These are phyloP conservation scores for Parazoanthus darwini DNA, from an alignment of 92 coral and sea anemone species.

Conservation along the genomic window DNA sequence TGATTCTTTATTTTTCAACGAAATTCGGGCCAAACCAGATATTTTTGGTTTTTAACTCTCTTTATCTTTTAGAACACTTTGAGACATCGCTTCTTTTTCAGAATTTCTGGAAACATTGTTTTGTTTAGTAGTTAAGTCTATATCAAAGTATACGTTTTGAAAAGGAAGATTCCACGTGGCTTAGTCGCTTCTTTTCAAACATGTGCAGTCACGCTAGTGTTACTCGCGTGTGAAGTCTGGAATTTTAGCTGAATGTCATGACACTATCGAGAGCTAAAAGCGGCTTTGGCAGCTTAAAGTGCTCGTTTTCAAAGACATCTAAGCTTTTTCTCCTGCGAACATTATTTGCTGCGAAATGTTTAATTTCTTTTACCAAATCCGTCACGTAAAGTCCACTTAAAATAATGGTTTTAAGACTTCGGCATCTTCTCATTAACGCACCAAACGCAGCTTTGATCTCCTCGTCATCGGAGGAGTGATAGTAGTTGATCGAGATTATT, in stretches of 20 bases:
- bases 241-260: constrained; percentile 30
- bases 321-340: constrained; percentile 5
- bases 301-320: constrained; percentile 43
- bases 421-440: constrained; percentile 52
- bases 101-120: no score
- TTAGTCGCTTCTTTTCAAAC: background rate
- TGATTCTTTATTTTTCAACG: no score
- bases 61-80: no score
- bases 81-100: no score
- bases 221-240: background rate
- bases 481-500: constrained; percentile 57
- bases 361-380: constrained; percentile 52
- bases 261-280: constrained; percentile 41
- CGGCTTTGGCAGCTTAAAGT: constrained; percentile 47
- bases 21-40: no score
- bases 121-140: background rate
- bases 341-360: constrained; percentile 23
- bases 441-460: constrained; percentile 64
- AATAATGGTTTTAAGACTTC: constrained; percentile 50
- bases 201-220: background rate
- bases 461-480: constrained; percentile 61
- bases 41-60: no score
- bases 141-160: background rate
- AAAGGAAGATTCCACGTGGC: background rate
- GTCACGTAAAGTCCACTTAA: constrained; percentile 73